Evolutionary conservation across 2,113 vertebrate species (phyloP).

Genomic region (Cromileptes altivelis): DNA sequence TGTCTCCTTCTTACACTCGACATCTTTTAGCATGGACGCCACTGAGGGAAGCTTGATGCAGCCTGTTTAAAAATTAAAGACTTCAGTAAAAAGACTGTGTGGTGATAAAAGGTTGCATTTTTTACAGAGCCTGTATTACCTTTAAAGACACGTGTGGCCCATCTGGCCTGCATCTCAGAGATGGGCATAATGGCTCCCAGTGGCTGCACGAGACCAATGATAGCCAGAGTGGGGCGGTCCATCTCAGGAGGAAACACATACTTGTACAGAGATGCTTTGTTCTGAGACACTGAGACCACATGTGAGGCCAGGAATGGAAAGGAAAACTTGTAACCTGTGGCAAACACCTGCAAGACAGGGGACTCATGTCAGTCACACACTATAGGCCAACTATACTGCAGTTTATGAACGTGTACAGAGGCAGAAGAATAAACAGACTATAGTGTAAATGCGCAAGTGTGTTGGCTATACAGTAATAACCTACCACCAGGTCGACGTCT

Average conservation of each 20-base stretch:
- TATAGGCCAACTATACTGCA: not conserved
- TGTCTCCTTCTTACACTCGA: slow-evolving; percentile 81
- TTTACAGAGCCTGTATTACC: slow-evolving; percentile 75
- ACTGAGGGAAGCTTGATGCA: slow-evolving; percentile 81
- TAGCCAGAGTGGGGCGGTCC: slow-evolving; percentile 88
- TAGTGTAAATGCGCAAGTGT: not conserved
- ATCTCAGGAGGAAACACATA: slow-evolving; percentile 87
- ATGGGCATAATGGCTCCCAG: slow-evolving; percentile 94
- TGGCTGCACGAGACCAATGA: slow-evolving; percentile 93
- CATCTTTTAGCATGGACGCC: slow-evolving; percentile 85
- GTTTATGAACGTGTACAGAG: not conserved
- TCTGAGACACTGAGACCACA: slow-evolving; percentile 83
- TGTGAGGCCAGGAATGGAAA: slow-evolving; percentile 90
- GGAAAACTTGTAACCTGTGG: slow-evolving; percentile 92
- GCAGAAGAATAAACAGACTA: not conserved
- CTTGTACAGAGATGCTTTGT: slow-evolving; percentile 90
- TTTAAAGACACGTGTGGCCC: slow-evolving; percentile 91
- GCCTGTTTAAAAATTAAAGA: slow-evolving; percentile 69
- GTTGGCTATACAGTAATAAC: not conserved
- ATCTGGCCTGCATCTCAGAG: slow-evolving; percentile 92
- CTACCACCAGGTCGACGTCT: slow-evolving; percentile 85
- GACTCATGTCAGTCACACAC: not conserved
- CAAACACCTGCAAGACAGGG: slow-evolving; percentile 84
- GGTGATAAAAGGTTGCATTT: not conserved
- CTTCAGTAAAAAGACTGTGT: not conserved